Base-by-base conservation (phyloP, 1,140 invertebrate species). In the Conopomorpha cramerella region DNA sequence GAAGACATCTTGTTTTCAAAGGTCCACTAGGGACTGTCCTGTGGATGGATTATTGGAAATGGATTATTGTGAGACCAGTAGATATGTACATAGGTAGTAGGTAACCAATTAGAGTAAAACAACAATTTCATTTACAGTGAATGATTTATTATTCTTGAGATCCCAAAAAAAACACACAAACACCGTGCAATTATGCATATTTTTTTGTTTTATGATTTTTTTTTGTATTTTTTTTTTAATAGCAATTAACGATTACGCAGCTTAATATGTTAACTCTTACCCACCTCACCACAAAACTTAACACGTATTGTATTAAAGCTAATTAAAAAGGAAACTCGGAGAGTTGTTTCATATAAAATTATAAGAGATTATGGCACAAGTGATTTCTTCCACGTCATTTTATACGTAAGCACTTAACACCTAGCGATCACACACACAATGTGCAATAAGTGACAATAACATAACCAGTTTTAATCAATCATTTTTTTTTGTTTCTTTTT, bases 91-190 rank as follows among this genome's bases (percentile, higher is more conserved):
- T 23, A 23, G 19, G 19, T 23, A 23, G 19, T 23, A 4, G 19
- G 19, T 23, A 23, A 6, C 19, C 30, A n/a, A 31, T 28, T 23
- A 36, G 19, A 36, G 44, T 38, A 49, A 51, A 45, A 32, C 48
- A 49, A 43, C 39, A 26, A 46, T 14, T 38, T 13, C 33, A 33
- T 27, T 42, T 58, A 51, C 57, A 61, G 49, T 61, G 53, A 57
- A 60, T 62, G 60, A 41, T 57, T 64, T 72, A 44, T 66, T 72
- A 74, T 71, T 74, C 67, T 68, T 71, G 66, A 71, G 66, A 71
- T 71, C 70, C 59, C 66, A 74, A 71, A 71, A 74, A 74, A n/a
- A n/a, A n/a, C 64, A 71, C 67, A 57, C 62, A 63, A 68, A 72
- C 57, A 70, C 57, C 51, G 65, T 71, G 63, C 58, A 67, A 51